Percentiles rank a stretch among this genome's conserved stretches.
phyloP scores from a whole-genome alignment of 37 sponge, comb jelly and placozoan genomes.

The Chondrosia reniformis region DNA sequence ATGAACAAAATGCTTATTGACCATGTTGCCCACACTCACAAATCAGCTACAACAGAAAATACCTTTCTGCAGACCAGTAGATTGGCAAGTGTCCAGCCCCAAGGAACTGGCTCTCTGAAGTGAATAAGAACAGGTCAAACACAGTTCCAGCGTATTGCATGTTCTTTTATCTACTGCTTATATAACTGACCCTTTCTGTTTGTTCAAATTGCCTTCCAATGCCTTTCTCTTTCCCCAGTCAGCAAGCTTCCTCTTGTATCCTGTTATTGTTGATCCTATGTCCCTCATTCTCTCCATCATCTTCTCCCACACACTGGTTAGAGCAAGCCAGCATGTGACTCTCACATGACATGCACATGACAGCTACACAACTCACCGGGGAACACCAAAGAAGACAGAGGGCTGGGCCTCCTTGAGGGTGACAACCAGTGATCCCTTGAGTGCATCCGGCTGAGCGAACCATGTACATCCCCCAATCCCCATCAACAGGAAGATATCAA shows the following conservation, averaged over 20 bases:
- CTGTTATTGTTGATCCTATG: conserved; percentile 9
- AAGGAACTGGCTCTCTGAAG: conserved; percentile 26
- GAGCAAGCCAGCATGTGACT: background rate
- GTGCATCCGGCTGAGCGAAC: conserved; percentile 92
- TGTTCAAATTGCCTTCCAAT: conserved; percentile 61
- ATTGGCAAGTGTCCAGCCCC: conserved; percentile 46
- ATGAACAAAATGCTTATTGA: background rate
- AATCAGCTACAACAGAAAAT: background rate
- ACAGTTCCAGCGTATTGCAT: background rate
- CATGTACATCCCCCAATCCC: conserved; percentile 25
- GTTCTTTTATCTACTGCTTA: background rate
- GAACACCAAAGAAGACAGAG: conserved; percentile 68
- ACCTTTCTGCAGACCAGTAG: conserved; percentile 33
- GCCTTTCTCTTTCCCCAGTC: conserved; percentile 71
- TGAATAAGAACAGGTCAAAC: background rate
- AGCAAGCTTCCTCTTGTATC: conserved; percentile 42
- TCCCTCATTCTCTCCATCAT: conserved; percentile 60
- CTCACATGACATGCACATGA: background rate
- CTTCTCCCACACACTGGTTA: conserved; percentile 46
- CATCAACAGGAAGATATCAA: conserved; percentile 54
- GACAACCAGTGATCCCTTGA: conserved; percentile 71
- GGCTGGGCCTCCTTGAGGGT: conserved; percentile 73
- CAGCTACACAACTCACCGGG: conserved; percentile 36
- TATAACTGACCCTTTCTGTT: conserved; percentile 37
- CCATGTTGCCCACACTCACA: background rate